Evolutionary conservation across 2,888 invertebrate genomes (phyloP), one percentile per base, ranked within the genome.

Genomic region (Plagodis dolabraria): DNA sequence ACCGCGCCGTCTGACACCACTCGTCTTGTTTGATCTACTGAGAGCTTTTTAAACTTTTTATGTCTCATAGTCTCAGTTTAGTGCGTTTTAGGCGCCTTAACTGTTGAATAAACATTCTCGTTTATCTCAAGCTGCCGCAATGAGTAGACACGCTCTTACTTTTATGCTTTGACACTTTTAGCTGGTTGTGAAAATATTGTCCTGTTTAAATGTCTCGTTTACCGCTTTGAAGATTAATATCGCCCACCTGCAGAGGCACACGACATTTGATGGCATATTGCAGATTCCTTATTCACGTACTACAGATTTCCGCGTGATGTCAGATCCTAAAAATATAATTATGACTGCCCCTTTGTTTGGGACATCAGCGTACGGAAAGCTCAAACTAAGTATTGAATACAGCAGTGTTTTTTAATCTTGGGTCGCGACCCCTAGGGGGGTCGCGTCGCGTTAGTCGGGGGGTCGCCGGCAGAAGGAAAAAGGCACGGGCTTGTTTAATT

Each of bases 41-140:
- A 89, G 91, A 90, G 92, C 89, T 91, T 92, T 92, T 92, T 92
- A 89, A 90, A 87, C 85, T 90, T 92, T 92, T 92, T 90, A 92
- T 92, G 87, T 86, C 87, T 86, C 86, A 87, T 84, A 92, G 87
- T 86, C 87, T 86, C 86, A 87, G 84, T 89, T 90, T 86, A 90
- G 86, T 85, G 83, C 79, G 81, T 77, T 88, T 87, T 87, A 87
- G 83, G 86, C 82, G 85, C 85, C 82, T 90, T 91, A 89, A 92
- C 86, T 88, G 89, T 80, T 90, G 86, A 79, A 79, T 88, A 90
- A 92, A 92, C 89, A 91, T 83, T 77, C 76, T 74, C 77, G 82
- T 83, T 84, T 84, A 85, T 83, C 76, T 75, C 79, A 79, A 75
- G 71, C 78, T 76, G 77, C 64, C 57, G 54, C 62, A 57, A 48